Evolutionary conservation across 1,140 invertebrate species (phyloP).

Genomic region (Venturia canescens): DNA sequence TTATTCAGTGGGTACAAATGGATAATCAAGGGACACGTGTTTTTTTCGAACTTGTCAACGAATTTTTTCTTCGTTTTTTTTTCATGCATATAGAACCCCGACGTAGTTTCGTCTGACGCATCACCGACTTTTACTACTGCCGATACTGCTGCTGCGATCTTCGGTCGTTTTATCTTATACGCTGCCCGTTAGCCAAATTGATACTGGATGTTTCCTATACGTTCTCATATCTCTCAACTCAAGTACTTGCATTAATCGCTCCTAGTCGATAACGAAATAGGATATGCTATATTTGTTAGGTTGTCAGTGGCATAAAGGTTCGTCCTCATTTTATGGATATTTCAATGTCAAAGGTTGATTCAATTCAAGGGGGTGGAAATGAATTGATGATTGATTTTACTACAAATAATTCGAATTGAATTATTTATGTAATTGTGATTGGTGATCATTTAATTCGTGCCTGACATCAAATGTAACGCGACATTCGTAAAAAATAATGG

Average conservation of each 20-base stretch:
- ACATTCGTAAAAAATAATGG: no score
- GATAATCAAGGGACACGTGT: no score
- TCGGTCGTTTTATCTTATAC: not conserved
- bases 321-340: not conserved
- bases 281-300: not conserved
- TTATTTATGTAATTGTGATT: not conserved
- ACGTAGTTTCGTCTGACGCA: not conserved
- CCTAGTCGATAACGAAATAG: not conserved
- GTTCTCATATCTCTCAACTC: no score
- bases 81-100: not conserved
- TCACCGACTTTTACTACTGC: not conserved
- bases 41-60: not conserved
- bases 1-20: no score
- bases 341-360: no score
- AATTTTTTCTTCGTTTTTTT: not conserved
- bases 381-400: not conserved
- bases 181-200: not conserved
- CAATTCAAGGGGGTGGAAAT: no score
- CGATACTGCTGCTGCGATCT: not conserved
- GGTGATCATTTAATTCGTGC: no score
- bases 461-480: no score
- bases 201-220: not conserved
- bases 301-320: not conserved
- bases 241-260: not conserved
- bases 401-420: not conserved